Conservation (phyloP, 1,140 invertebrate genomes). For the Macrosteles quadrilineatus region DNA sequence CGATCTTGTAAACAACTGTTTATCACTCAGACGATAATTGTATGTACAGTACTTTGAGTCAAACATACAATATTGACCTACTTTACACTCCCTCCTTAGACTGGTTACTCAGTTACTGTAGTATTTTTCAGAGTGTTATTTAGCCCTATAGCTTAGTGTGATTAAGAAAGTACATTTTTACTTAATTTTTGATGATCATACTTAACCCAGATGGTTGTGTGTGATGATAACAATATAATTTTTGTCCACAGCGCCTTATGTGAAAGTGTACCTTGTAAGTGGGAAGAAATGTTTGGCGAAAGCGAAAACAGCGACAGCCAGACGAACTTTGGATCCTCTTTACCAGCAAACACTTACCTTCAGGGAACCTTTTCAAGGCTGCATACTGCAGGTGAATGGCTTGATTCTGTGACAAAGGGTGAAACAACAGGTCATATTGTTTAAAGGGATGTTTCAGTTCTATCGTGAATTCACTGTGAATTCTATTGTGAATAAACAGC, state of each 20-base stretch:
- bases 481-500: no score
- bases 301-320: slow-evolving; percentile 89
- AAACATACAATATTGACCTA: no score
- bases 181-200: not conserved
- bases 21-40: no score
- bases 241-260: slow-evolving; percentile 85
- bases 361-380: slow-evolving; percentile 87
- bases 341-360: slow-evolving; percentile 96
- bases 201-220: not conserved
- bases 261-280: slow-evolving; percentile 97
- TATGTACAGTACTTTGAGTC: no score
- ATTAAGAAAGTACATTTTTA: slow-evolving; percentile 8
- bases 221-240: slow-evolving; percentile 28
- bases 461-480: no score
- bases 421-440: no score
- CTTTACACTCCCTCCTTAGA: no score
- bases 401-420: no score
- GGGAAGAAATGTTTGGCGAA: slow-evolving; percentile 97
- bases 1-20: no score
- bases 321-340: slow-evolving; percentile 93
- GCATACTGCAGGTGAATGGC: slow-evolving; percentile 95
- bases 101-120: no score
- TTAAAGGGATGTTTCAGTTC: no score
- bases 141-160: not conserved
- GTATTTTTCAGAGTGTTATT: no score